phyloP scores from a whole-genome alignment of 2,797 vertebrate species.

The Sylvilagus floridanus region DNA sequence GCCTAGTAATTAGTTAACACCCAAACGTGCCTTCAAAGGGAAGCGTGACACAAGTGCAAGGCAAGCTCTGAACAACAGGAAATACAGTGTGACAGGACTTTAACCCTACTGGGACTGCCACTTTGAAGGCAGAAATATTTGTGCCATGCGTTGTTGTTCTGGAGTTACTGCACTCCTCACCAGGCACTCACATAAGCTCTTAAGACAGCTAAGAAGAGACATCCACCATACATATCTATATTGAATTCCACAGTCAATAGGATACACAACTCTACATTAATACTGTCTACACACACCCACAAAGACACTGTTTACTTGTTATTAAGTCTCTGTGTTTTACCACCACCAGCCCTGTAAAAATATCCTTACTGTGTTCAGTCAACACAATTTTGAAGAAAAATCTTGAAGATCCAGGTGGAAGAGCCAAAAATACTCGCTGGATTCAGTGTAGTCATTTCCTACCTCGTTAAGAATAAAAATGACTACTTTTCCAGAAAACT shows the following conservation, averaged over 20 bases:
- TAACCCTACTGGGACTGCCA: not conserved
- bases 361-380: not conserved
- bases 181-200: not conserved
- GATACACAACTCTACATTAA: not conserved
- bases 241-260: not conserved
- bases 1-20: slow-evolving; percentile 65
- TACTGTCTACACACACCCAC: not conserved
- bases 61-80: not conserved
- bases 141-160: not conserved
- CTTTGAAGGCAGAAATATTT: not conserved
- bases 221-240: not conserved
- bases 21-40: slow-evolving; percentile 26
- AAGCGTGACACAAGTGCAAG: not conserved
- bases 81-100: slow-evolving; percentile 45
- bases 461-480: slow-evolving; percentile 43
- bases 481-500: slow-evolving; percentile 42
- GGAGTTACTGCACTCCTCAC: not conserved
- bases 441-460: not conserved
- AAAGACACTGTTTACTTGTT: slow-evolving; percentile 81
- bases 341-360: slow-evolving; percentile 86
- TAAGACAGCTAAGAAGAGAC: not conserved
- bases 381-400: slow-evolving; percentile 53
- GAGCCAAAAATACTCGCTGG: slow-evolving; percentile 7
- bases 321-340: slow-evolving; percentile 87
- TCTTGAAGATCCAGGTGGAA: slow-evolving; percentile 8